Evolutionary conservation across 1,140 invertebrate species (phyloP), one percentile per base, ranked within the genome.

Genomic region (Gryllus bimaculatus): DNA sequence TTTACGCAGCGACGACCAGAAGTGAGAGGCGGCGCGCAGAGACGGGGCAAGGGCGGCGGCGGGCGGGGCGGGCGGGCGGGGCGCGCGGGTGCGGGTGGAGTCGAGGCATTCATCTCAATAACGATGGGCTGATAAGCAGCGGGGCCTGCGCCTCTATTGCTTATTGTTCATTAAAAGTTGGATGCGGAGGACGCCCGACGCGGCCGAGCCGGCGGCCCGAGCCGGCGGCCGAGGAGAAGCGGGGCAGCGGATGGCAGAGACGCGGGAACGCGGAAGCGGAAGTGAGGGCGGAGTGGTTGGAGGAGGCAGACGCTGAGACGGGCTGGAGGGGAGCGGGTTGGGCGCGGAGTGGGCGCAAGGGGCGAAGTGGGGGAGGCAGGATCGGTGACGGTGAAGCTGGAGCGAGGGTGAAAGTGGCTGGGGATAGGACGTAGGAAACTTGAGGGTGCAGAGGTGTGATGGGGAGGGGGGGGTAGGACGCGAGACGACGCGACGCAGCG

Each of bases 161-260:
- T 66, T 66, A 66, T 66, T 66, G 54, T 66, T 66, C 54, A 66
- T 66, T 66, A 66, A 66, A 66, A 66, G 54, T 66, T 66, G 18
- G 54, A 2, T 7, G 54, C 54, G 18, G 10, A 66, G 18, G 54
- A 13, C 10, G 10, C n/a, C n/a, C n/a, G n/a, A n/a, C n/a, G n/a
- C n/a, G n/a, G n/a, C 0, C 54, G 54, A 1, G 54, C 2, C 10
- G 54, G 2, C 0, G 18, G 54, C 10, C 10, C 10, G 54, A 66
- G 2, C 10, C 10, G 10, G 2, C 54, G 54, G 54, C 2, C 54
- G 54, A 7, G 18, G 18, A 7, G 54, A 18, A 7, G 18, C 54
- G 54, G 7, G 54, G 54, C 10, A 7, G 54, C 10, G 18, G 10
- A 7, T 18, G 54, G 26, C 10, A 15, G 2, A 66, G 18, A 7